Conservation (phyloP, 2,797 vertebrate genomes). For the Chaunax sp. region DNA sequence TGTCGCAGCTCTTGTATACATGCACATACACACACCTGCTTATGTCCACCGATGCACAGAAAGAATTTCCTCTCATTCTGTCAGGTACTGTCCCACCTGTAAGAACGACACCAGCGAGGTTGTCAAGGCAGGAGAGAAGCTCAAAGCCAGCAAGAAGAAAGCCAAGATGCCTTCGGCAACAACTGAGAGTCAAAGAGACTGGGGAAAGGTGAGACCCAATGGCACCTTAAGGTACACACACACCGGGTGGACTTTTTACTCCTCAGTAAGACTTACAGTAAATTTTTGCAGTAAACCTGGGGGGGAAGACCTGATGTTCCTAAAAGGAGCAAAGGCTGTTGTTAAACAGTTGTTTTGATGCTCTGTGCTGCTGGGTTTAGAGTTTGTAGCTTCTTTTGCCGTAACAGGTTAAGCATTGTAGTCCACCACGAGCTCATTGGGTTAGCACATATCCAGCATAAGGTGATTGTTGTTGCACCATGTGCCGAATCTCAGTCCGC, state of each 20-base stretch:
- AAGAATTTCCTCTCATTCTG: constrained; percentile 8
- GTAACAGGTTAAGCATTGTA: no score
- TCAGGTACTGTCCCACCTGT: constrained; percentile 98
- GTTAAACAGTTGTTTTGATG: no score
- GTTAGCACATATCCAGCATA: no score
- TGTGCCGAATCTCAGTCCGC: no score
- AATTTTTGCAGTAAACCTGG: constrained; percentile 10
- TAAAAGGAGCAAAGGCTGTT: not conserved
- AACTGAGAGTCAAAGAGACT: constrained; percentile 97
- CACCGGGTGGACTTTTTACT: constrained; percentile 7
- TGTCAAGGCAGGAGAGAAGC: constrained; percentile 96
- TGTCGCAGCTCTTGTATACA: not conserved
- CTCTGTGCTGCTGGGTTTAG: no score
- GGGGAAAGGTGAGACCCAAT: constrained; percentile 91
- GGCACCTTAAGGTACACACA: constrained; percentile 5
- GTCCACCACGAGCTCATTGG: no score
- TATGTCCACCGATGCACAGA: not conserved
- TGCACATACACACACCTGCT: not conserved
- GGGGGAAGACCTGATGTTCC: constrained; percentile 5
- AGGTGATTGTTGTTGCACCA: no score
- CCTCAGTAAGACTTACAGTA: constrained; percentile 7
- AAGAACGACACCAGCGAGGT: constrained; percentile 99
- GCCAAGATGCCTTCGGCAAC: constrained; percentile 99
- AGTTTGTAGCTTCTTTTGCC: no score
- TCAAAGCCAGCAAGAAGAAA: constrained; percentile 99